phyloP scores from a whole-genome alignment of 1,140 invertebrate genomes.

The Neotoxoptera formosana region DNA sequence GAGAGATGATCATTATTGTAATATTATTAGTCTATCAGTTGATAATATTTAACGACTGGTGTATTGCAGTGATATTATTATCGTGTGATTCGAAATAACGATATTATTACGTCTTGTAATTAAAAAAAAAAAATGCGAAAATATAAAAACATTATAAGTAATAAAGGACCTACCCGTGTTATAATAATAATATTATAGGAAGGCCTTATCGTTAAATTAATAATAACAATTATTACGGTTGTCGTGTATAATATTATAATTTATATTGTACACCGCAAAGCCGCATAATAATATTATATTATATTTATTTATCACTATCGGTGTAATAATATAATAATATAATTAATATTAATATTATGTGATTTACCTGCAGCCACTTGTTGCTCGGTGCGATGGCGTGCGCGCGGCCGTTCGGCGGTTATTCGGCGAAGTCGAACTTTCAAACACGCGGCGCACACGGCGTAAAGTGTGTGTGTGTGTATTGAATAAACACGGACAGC shows the following conservation, averaged over 20 bases:
- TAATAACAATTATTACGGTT: too few species aligned
- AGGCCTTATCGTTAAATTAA: too few species aligned
- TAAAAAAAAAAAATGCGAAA: neutral
- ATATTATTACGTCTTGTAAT: neutral
- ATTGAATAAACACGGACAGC: neutral
- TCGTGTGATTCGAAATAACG: neutral
- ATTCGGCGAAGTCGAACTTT: conserved; percentile 12
- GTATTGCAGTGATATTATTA: neutral
- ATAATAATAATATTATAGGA: too few species aligned
- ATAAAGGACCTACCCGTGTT: too few species aligned
- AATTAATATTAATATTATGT: too few species aligned
- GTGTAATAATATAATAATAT: neutral
- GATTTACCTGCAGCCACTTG: neutral
- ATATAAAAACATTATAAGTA: neutral
- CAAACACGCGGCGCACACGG: neutral
- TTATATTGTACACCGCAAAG: too few species aligned
- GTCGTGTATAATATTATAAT: too few species aligned
- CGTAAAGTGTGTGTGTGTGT: neutral
- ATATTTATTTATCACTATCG: neutral
- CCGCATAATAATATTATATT: neutral
- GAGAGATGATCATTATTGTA: neutral
- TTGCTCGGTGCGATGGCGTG: too few species aligned
- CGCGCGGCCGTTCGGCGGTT: neutral
- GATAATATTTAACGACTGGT: neutral
- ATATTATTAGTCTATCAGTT: neutral